Evolutionary conservation across 2,797 vertebrate species (phyloP).

Genomic region (Protonibea diacanthus): DNA sequence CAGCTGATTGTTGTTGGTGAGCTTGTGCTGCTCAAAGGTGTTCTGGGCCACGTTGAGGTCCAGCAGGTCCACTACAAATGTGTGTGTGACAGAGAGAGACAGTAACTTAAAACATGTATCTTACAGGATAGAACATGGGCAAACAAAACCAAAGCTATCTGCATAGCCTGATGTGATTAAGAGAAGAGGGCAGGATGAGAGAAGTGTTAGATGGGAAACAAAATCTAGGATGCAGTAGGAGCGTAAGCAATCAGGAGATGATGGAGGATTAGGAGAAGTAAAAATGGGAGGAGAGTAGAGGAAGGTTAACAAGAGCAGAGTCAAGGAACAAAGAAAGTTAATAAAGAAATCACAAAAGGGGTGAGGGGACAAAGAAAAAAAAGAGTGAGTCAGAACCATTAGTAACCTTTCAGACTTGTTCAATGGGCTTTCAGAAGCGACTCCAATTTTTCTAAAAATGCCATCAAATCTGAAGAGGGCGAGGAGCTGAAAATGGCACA

Average conservation of each 20-base stretch:
- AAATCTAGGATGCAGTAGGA: neutral
- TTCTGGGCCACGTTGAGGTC: constrained; percentile 93
- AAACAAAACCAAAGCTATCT: too few species aligned
- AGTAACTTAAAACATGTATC: too few species aligned
- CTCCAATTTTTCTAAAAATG: constrained; percentile 38
- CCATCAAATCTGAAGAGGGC: constrained; percentile 35
- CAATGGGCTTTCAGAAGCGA: constrained; percentile 30
- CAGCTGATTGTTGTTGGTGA: constrained; percentile 92
- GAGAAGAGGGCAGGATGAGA: neutral
- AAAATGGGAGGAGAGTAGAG: neutral
- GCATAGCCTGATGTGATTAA: too few species aligned
- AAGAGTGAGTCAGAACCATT: constrained; percentile 14
- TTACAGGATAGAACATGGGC: too few species aligned
- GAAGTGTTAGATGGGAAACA: neutral
- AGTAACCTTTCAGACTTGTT: constrained; percentile 43
- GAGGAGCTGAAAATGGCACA: constrained; percentile 35
- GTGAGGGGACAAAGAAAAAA: constrained; percentile 8
- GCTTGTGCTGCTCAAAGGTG: constrained; percentile 93
- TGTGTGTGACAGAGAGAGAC: too few species aligned
- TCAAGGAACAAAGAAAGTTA: neutral
- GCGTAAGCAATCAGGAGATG: neutral
- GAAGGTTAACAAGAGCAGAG: constrained; percentile 33
- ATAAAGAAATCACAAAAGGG: neutral
- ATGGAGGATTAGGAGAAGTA: neutral
- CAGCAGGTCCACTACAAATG: constrained; percentile 91